Evolutionary conservation across 2,113 vertebrate genomes (phyloP).

Genomic region (Typhlomys cinereus): DNA sequence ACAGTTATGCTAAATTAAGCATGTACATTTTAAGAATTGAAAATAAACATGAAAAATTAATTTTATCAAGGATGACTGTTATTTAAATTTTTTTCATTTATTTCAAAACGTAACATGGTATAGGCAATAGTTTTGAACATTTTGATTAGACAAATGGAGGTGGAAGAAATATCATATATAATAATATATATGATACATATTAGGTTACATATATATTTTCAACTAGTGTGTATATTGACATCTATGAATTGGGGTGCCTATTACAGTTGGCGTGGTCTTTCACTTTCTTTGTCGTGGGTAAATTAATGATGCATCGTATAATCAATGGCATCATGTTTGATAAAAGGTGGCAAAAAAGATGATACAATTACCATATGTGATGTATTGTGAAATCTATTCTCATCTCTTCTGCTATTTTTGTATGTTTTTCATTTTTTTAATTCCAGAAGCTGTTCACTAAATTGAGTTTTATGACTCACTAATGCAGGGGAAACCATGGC

Average conservation of each 20-base stretch:
- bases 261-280: not conserved
- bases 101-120: not conserved
- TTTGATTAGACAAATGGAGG: not conserved
- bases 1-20: not conserved
- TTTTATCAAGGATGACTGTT: not conserved
- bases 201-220: not conserved
- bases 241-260: not conserved
- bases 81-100: not conserved
- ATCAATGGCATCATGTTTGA: not conserved
- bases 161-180: not conserved
- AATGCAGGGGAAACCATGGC: not conserved
- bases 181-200: not conserved
- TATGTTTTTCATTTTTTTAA: not conserved
- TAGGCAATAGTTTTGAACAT: not conserved
- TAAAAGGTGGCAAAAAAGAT: not conserved
- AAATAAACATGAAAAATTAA: conserved; percentile 7
- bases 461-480: not conserved
- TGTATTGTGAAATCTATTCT: not conserved
- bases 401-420: not conserved
- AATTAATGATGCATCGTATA: not conserved
- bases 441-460: not conserved
- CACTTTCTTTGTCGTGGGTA: not conserved
- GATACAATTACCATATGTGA: not conserved
- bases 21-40: not conserved
- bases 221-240: conserved; percentile 22